Evolutionary conservation across 2,113 vertebrate species (phyloP).

Genomic region (Apodemus speciosus): DNA sequence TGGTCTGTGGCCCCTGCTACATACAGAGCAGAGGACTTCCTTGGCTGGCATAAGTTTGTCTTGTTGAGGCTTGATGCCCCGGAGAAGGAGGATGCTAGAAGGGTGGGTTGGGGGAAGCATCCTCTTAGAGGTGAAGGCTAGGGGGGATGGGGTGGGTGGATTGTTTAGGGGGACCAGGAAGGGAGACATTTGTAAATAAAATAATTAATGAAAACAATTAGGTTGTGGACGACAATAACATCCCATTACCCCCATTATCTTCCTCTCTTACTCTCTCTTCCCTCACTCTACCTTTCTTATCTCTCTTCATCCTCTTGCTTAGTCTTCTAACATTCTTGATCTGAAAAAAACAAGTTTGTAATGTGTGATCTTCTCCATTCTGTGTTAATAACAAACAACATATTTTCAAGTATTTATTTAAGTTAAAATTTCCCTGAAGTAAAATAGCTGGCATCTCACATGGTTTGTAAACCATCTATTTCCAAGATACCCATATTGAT

Average conservation of each 20-base stretch:
- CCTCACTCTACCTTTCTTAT: too few species aligned
- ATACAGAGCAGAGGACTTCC: too few species aligned
- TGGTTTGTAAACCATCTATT: neutral
- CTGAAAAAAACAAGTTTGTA: neutral
- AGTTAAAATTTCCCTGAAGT: constrained; percentile 19
- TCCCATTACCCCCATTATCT: neutral
- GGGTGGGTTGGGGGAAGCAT: too few species aligned
- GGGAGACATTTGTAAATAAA: too few species aligned
- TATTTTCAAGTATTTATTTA: constrained; percentile 7
- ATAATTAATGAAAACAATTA: neutral
- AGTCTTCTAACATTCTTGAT: neutral
- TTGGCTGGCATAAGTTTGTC: too few species aligned
- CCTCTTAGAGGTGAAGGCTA: too few species aligned
- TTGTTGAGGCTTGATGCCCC: too few species aligned
- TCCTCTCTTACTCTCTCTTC: neutral
- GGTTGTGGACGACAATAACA: neutral
- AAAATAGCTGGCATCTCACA: neutral
- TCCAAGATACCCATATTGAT: neutral
- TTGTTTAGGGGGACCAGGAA: rapidly evolving
- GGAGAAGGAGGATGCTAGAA: too few species aligned
- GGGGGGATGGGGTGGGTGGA: too few species aligned
- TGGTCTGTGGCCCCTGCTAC: too few species aligned
- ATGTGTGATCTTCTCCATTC: neutral
- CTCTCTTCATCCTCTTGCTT: neutral
- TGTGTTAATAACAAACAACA: neutral